These are phyloP conservation scores for Pterocles burchelli DNA, from an alignment of 2,113 vertebrate species.

Conservation along the genomic window DNA sequence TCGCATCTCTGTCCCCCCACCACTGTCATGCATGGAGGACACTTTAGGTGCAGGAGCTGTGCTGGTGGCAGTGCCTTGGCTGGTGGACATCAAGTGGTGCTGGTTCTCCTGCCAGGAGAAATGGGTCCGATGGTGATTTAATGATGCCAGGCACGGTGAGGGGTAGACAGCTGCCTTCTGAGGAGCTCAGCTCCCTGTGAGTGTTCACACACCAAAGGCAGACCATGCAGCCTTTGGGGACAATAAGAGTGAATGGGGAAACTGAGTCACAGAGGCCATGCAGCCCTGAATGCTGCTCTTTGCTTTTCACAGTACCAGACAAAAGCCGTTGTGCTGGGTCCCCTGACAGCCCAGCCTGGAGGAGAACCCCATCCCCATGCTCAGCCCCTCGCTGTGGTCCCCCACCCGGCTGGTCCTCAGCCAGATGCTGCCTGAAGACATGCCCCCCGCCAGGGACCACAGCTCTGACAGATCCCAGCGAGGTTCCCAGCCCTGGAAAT, in stretches of 20 bases:
- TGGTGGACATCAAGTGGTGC: rapidly evolving
- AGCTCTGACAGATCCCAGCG: not conserved
- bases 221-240: not conserved
- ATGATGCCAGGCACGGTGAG: not conserved
- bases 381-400: not conserved
- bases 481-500: not conserved
- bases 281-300: not conserved
- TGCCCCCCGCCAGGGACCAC: not conserved
- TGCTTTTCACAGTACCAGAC: not conserved
- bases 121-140: not conserved
- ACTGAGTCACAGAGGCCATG: not conserved
- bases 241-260: not conserved
- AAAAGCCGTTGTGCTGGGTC: not conserved
- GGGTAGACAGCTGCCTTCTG: not conserved
- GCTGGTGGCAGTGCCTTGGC: not conserved
- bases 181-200: not conserved
- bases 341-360: not conserved
- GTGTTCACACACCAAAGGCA: not conserved
- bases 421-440: not conserved
- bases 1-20: not conserved
- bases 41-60: not conserved
- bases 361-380: not conserved
- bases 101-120: not conserved
- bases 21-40: not conserved
- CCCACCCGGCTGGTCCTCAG: rapidly evolving